Conservation (phyloP, 2,888 invertebrate genomes). For the Agrotis ipsilon region DNA sequence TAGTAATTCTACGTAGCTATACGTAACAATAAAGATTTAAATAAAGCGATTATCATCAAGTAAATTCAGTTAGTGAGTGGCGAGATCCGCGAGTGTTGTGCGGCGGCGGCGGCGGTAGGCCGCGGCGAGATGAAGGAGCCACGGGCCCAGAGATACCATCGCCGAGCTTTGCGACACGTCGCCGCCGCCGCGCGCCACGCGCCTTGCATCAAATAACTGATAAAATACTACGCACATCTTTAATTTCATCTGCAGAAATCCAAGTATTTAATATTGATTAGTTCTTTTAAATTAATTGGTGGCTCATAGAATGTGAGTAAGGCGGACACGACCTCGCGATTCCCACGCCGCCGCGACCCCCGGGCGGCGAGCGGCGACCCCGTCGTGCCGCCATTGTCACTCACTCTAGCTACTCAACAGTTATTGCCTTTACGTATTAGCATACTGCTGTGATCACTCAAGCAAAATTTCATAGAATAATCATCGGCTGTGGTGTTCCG, state of each 20-base stretch:
- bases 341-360: slow-evolving; percentile 73
- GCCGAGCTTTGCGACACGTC: slow-evolving; percentile 81
- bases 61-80: slow-evolving; percentile 75
- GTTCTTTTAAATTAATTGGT: slow-evolving; percentile 60
- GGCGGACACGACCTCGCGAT: slow-evolving; percentile 66
- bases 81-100: slow-evolving; percentile 73
- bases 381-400: slow-evolving; percentile 57
- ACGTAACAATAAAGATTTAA: slow-evolving; percentile 77
- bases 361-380: slow-evolving; percentile 50
- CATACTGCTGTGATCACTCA: slow-evolving; percentile 73
- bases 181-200: slow-evolving; percentile 81
- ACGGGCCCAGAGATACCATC: slow-evolving; percentile 79
- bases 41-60: slow-evolving; percentile 80
- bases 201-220: slow-evolving; percentile 85
- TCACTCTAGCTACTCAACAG: slow-evolving; percentile 43
- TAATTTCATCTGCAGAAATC: slow-evolving; percentile 81
- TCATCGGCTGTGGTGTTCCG: slow-evolving; percentile 73
- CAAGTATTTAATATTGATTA: slow-evolving; percentile 66
- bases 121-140: slow-evolving; percentile 85
- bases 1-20: slow-evolving; percentile 64
- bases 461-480: slow-evolving; percentile 71
- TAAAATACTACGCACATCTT: slow-evolving; percentile 82
- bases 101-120: slow-evolving; percentile 71
- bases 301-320: slow-evolving; percentile 37
- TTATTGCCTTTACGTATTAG: slow-evolving; percentile 59